Base-by-base conservation (phyloP, 2,797 vertebrate genomes). In the Enteromius mattozi region DNA sequence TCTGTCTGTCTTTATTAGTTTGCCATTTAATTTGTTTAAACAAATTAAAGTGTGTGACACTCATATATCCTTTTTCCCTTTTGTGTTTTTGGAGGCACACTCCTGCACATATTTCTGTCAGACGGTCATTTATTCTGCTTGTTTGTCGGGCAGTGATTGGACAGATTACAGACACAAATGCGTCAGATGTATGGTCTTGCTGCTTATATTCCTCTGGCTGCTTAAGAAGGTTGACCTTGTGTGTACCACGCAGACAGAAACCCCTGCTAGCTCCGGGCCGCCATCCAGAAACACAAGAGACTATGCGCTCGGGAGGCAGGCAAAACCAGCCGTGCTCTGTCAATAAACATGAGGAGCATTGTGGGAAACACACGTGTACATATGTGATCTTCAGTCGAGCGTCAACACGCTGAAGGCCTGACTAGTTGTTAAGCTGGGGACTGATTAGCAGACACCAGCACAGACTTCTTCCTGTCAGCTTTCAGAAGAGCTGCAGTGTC, bases 81-180 rank as follows among this genome's bases (percentile, higher is more conserved):
- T 37, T 37, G 19, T 42, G 17, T n/a, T 6, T 37, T 37, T 51
- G 27, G 27, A 76, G 30, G 6, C 63, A 37, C 63, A 66, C 33
- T 7, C 61, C 27, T 49, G 2, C 33, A 12, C 71, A 83, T 74
- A 78, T 69, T 30, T 35, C 78, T 86, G 71, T 84, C 74, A 84
- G 27, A 63, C 51, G 59, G 24, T 49, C 78, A 70, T 75, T 35
- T 78, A 16, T 24, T 45, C 7, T 10, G 54, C 54, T 27, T 13
- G 17, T 63, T 45, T 21, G 2, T 0, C 10, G 13, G 76, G n/a
- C n/a, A 24, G 6, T 45, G 37, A 63, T 30, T 21, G 56, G 24
- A 14, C 54, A 19, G 21, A 78, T 14, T n/a, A 0, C 40, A 47
- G 40, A 16, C 56, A 17, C 35, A 27, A n/a, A 9, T 42, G 30